phyloP scores from a whole-genome alignment of 2,888 invertebrate species.

The Julus scanicus region DNA sequence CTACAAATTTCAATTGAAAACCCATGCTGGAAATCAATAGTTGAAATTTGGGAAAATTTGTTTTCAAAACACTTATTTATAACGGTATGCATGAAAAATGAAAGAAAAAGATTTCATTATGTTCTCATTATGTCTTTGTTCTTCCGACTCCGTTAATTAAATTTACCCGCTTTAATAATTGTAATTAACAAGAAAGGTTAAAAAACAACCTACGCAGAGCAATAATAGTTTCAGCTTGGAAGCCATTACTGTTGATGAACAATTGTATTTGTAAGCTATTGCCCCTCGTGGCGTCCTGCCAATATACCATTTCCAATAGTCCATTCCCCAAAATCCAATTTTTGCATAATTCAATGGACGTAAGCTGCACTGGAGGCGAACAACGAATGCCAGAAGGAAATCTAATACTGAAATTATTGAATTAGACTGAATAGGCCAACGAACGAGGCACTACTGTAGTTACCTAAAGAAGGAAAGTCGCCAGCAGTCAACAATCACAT shows the following conservation, averaged over 20 bases:
- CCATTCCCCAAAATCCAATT: not conserved
- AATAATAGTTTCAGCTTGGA: not conserved
- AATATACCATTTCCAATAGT: not conserved
- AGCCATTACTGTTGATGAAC: not conserved
- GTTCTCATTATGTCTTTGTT: not conserved
- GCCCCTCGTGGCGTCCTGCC: not conserved
- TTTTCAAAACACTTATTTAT: too few species aligned
- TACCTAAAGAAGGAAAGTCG: not conserved
- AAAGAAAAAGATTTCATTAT: not conserved
- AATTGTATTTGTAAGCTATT: not conserved
- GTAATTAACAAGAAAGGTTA: not conserved
- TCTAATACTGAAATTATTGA: not conserved
- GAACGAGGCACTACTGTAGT: not conserved
- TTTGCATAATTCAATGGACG: slow-evolving; percentile 25
- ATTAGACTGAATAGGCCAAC: not conserved
- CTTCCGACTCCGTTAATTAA: not conserved
- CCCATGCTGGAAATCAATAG: too few species aligned
- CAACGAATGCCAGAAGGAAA: not conserved
- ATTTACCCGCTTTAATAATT: not conserved
- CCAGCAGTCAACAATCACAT: not conserved
- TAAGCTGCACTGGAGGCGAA: not conserved
- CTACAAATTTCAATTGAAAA: too few species aligned
- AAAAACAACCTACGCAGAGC: not conserved
- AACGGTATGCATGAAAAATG: too few species aligned
- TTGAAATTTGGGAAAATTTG: too few species aligned